Evolutionary conservation across 2,113 vertebrate species (phyloP), one percentile per base, ranked within the genome.

Genomic region (Amphiprion ocellaris): DNA sequence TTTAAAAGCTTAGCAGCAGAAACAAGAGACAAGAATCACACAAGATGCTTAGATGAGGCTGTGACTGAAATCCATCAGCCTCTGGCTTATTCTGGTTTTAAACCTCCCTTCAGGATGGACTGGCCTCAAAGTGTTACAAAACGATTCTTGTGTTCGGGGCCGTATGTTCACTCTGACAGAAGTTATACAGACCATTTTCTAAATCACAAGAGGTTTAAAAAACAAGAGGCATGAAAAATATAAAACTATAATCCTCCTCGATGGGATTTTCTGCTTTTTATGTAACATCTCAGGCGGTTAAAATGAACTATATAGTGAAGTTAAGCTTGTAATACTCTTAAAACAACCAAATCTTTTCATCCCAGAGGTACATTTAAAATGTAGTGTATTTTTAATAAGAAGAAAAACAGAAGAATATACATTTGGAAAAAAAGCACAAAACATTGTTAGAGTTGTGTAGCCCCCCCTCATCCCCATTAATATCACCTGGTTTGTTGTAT

Each of bases 21-120:
- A 89, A 85, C 47, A 71, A 84, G 88, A 91, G 90, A 90, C 71
- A 83, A 90, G 87, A 90, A 77, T 89, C 89, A 83, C 89, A 41
- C 26, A 50, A 68, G 49, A 67, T 59, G 33, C 55, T 37, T 61
- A n/a, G 55, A 30, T 0, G 37, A 70, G 49, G 28, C 58, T 67
- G 67, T 26, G 26, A 1, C n/a, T 73, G 56, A 64, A 46, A 49
- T 30, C 10, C 62, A 68, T 21, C 58, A 30, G 52, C 63, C 12
- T 37, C 74, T 9, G 17, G 44, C 15, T 71, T 15, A 53, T 15
- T 70, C 24, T 56, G 30, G 4, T 63, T 61, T 44, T n/a, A 44
- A 62, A 64, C 47, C 24, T 21, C 49, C 19, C 16, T 63, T 28
- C 15, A 28, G 11, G 37, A 46, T 37, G 49, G 16, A 58, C 16